These are phyloP conservation scores for Parauchenoglanis ngamensis DNA, from an alignment of 2,797 vertebrate genomes.

Conservation along the genomic window DNA sequence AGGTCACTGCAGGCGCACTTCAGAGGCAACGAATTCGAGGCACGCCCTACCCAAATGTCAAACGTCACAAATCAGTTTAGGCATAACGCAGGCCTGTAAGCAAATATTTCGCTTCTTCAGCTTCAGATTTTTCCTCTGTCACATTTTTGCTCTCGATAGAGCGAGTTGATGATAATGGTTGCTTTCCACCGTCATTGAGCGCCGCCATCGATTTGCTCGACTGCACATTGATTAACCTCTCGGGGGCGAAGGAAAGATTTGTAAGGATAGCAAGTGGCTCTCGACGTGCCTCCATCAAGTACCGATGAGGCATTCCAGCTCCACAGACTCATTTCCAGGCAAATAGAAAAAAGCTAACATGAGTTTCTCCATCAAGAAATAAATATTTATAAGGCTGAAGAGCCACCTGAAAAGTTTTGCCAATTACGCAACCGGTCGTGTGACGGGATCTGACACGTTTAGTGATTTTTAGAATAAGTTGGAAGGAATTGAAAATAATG, in stretches of 20 bases:
- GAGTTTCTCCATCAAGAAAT: conserved; percentile 44
- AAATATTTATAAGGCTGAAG: conserved; percentile 55
- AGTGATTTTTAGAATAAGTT: not conserved
- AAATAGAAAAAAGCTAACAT: conserved; percentile 38
- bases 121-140: not conserved
- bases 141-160: conserved; percentile 15
- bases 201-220: conserved; percentile 47
- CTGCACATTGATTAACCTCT: conserved; percentile 59
- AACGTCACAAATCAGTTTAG: not conserved
- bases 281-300: conserved; percentile 44
- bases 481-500: not conserved
- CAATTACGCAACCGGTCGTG: conserved; percentile 41
- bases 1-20: not conserved
- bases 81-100: not conserved
- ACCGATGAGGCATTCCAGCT: conserved; percentile 35
- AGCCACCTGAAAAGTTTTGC: conserved; percentile 25
- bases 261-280: conserved; percentile 40
- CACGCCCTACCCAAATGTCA: not conserved
- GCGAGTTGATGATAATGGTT: conserved; percentile 42
- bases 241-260: conserved; percentile 41
- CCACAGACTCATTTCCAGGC: conserved; percentile 44
- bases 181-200: conserved; percentile 38
- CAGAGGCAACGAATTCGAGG: not conserved
- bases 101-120: not conserved
- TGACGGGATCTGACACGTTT: conserved; percentile 11